Base-by-base conservation (phyloP, 2,888 invertebrate species). In the Lithophane leautieri region DNA sequence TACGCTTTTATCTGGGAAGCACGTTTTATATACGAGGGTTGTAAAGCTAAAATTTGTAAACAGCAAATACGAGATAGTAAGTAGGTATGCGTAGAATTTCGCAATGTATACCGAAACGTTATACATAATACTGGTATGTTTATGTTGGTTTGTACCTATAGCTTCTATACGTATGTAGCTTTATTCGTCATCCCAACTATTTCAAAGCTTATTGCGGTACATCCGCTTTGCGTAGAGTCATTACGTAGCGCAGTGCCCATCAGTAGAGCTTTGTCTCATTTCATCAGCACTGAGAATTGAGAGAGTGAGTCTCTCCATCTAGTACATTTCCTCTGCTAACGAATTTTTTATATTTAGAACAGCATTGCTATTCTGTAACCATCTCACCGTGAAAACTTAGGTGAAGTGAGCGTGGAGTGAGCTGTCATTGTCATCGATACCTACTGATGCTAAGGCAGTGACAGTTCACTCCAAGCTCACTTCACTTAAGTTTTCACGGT, bases 1-100 rank as follows among this genome's bases (percentile, higher is more conserved):
- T 87, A 88, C 89, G 83, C 90, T 92, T 93, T 92, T 92, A 86
- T 90, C 88, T 89, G 79, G 85, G 86, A 87, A 87, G 89, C 88
- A 89, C 89, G 90, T 92, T 84, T 86, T 85, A 82, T 81, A 81
- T 75, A 82, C 58, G 62, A 74, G 60, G 34, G 61, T 72, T 72
- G 73, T 80, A 61, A 73, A 65, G 22, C 62, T 65, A 47, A 75
- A 79, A 65, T 69, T 75, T 81, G 65, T 75, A 65, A 65, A 69
- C 63, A 42, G n/a, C 16, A 73, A 73, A 80, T 65, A 54, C 44
- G 44, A 54, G 54, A 79, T 61, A 62, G 40, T 66, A 66, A 7
- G 19, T 44, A 70, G 19, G 14, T 42, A 60, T 56, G 50, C 60
- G 54, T 54, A 69, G n/a, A 79, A 58, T 74, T 40, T 44, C 34